Percentiles rank a stretch among this genome's conserved stretches.
These are phyloP conservation scores for Lophochroa leadbeateri DNA, from an alignment of 2,113 vertebrate genomes.

Conservation along the genomic window DNA sequence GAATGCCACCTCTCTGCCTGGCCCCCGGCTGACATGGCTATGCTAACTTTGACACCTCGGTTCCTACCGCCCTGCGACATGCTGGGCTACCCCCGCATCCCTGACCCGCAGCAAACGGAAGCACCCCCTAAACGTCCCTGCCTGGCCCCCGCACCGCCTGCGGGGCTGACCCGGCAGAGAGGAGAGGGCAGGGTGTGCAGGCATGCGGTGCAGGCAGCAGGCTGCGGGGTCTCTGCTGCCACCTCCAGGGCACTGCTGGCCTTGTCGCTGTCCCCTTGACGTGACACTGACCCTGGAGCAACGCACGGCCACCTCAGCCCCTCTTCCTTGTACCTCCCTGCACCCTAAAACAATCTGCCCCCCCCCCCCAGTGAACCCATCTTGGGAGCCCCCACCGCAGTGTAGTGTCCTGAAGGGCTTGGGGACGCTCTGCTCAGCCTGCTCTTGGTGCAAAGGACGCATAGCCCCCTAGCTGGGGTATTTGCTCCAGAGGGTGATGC, in stretches of 20 bases:
- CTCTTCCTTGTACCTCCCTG: not conserved
- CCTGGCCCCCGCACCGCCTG: not conserved
- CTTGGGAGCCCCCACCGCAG: fast-evolving
- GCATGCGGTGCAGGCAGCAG: not conserved
- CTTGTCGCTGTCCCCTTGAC: not conserved
- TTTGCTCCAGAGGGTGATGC: not conserved
- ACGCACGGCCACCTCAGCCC: fast-evolving
- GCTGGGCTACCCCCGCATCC: not conserved
- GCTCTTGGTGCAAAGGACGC: not conserved
- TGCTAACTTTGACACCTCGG: not conserved
- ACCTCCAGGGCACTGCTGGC: conserved; percentile 36
- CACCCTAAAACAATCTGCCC: not conserved
- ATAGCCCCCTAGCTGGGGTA: not conserved
- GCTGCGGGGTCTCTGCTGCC: conserved; percentile 48
- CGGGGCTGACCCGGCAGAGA: not conserved
- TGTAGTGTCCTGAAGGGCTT: not conserved
- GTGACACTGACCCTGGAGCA: not conserved
- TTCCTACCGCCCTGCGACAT: not conserved
- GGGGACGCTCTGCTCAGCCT: not conserved
- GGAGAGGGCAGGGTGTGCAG: not conserved
- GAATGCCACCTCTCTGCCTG: not conserved
- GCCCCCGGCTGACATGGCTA: not conserved
- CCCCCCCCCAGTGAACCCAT: fast-evolving
- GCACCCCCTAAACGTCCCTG: not conserved
- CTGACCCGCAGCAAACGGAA: not conserved